Percentiles rank a stretch among this genome's conserved stretches.
Conservation (phyloP, 2,888 invertebrate genomes). For the Cephus pulcher region DNA sequence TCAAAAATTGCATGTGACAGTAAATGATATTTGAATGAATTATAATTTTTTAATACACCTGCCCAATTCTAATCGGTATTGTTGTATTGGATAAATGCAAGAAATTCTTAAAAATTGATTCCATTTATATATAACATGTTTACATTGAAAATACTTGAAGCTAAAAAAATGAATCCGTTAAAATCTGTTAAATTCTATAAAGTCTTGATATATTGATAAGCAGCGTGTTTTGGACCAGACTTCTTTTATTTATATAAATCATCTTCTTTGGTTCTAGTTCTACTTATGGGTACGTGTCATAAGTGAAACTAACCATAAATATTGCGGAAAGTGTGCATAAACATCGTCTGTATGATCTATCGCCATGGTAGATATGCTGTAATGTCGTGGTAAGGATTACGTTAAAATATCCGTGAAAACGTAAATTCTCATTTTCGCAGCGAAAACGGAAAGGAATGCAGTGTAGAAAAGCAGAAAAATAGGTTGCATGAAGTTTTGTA, state of each 20-base stretch:
- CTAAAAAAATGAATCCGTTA: too few species aligned
- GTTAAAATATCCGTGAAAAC: conserved; percentile 5
- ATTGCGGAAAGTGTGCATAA: neutral
- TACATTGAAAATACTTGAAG: too few species aligned
- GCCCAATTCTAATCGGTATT: too few species aligned
- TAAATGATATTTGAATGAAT: neutral
- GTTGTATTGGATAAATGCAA: too few species aligned
- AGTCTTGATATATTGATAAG: too few species aligned
- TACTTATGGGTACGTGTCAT: neutral
- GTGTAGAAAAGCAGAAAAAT: neutral
- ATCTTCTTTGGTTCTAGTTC: neutral
- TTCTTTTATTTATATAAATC: neutral
- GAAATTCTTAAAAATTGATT: too few species aligned
- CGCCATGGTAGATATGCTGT: neutral
- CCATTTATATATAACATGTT: too few species aligned
- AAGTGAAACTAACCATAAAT: neutral
- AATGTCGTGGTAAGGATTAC: neutral
- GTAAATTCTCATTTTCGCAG: conserved; percentile 36
- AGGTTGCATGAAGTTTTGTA: neutral
- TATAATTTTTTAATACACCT: too few species aligned
- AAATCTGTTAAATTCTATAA: too few species aligned
- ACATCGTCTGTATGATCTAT: neutral
- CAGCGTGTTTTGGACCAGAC: too few species aligned
- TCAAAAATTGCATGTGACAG: neutral
- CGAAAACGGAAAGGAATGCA: conserved; percentile 4